These are phyloP conservation scores for Tipula confusa DNA, from an alignment of 2,888 invertebrate genomes.

Conservation along the genomic window DNA sequence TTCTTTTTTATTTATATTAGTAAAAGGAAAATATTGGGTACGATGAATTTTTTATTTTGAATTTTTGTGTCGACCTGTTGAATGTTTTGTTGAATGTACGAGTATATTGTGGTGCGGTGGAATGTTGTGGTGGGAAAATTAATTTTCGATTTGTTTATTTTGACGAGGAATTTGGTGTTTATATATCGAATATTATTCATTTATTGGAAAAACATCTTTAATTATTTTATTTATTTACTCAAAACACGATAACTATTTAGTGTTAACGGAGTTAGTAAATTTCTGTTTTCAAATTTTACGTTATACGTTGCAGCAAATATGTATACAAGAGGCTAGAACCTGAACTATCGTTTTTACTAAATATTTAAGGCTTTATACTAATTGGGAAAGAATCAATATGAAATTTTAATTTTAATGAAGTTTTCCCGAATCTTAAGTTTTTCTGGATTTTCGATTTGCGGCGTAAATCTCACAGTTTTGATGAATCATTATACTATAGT, in stretches of 20 bases:
- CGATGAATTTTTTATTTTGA: not conserved
- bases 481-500: too few species aligned
- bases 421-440: too few species aligned
- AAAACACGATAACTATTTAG: not conserved
- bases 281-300: not conserved
- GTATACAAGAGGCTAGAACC: too few species aligned
- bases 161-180: not conserved
- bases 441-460: too few species aligned
- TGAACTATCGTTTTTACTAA: too few species aligned
- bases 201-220: not conserved
- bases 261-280: not conserved
- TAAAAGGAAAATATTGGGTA: not conserved
- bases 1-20: not conserved
- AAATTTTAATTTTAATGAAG: too few species aligned
- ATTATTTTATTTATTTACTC: not conserved
- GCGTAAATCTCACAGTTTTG: too few species aligned
- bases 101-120: not conserved
- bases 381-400: too few species aligned
- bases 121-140: not conserved
- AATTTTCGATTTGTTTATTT: constrained; percentile 3
- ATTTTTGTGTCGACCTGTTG: not conserved
- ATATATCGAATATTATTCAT: not conserved
- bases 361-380: too few species aligned
- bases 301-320: not conserved
- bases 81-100: not conserved